phyloP scores from a whole-genome alignment of 2,113 vertebrate species.

The Dromiciops gliroides region DNA sequence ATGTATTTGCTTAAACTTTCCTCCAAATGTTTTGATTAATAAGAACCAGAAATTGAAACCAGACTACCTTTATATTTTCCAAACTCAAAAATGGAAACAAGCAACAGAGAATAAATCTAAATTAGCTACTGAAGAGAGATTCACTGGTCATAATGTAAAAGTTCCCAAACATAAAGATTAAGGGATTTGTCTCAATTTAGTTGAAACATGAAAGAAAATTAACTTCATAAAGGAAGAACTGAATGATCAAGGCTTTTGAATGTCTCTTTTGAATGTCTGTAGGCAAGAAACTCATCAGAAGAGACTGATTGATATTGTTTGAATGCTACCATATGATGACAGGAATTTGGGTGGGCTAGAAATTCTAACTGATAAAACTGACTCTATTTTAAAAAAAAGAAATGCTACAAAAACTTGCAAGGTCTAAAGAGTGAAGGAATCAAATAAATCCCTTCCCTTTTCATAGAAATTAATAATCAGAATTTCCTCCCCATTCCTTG shows the following conservation, averaged over 20 bases:
- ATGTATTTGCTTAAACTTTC: constrained; percentile 33
- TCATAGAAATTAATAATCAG: neutral
- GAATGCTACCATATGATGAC: neutral
- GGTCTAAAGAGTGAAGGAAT: neutral
- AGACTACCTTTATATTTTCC: constrained; percentile 39
- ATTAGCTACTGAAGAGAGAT: constrained; percentile 46
- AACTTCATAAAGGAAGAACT: constrained; percentile 32
- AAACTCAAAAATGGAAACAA: constrained; percentile 59
- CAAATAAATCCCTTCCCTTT: neutral
- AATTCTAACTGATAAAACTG: neutral
- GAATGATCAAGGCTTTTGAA: neutral
- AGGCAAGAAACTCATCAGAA: constrained; percentile 11
- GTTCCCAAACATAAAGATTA: constrained; percentile 56
- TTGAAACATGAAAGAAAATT: constrained; percentile 40
- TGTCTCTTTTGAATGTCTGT: constrained; percentile 13
- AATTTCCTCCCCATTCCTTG: neutral
- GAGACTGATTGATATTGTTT: neutral
- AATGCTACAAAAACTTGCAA: neutral
- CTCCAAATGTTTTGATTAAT: constrained; percentile 29
- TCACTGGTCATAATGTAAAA: constrained; percentile 2
- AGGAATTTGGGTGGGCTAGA: neutral
- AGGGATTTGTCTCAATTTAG: constrained; percentile 49
- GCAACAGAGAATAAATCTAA: constrained; percentile 50
- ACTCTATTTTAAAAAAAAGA: neutral
- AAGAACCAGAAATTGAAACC: constrained; percentile 59